These are phyloP conservation scores for Epinotia nisella DNA, from an alignment of 2,888 invertebrate species.

Conservation along the genomic window DNA sequence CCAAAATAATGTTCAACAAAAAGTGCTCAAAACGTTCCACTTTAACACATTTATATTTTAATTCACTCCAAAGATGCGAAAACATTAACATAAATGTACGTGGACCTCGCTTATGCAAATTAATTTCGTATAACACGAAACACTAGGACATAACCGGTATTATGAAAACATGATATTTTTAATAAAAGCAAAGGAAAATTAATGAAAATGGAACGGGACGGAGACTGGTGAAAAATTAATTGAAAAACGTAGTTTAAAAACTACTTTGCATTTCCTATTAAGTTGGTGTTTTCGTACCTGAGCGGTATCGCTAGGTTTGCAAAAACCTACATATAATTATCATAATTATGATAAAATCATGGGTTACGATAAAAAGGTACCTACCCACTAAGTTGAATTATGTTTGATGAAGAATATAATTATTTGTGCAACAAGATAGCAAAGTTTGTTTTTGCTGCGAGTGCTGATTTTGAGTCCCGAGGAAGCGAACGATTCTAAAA, in stretches of 20 bases:
- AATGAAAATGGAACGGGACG: slow-evolving; percentile 11
- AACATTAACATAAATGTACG: slow-evolving; percentile 23
- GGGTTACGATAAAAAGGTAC: too few species aligned
- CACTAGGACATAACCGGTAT: slow-evolving; percentile 17
- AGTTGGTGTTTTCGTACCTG: slow-evolving; percentile 1
- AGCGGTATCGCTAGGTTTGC: neutral
- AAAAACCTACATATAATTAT: too few species aligned
- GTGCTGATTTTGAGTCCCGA: too few species aligned
- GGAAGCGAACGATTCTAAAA: too few species aligned
- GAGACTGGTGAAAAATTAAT: slow-evolving; percentile 19
- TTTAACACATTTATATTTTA: slow-evolving; percentile 17
- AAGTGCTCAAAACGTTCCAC: neutral
- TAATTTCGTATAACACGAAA: slow-evolving; percentile 13
- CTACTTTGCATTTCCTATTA: slow-evolving; percentile 19
- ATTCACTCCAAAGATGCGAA: slow-evolving; percentile 5
- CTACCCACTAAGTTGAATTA: too few species aligned
- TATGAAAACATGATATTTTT: slow-evolving; percentile 26
- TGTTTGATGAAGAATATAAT: too few species aligned
- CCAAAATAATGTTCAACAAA: neutral
- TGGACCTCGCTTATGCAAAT: slow-evolving; percentile 20
- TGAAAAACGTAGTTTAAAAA: slow-evolving; percentile 22
- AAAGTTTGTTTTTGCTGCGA: too few species aligned
- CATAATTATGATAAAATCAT: too few species aligned
- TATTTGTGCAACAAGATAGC: too few species aligned
- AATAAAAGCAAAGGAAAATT: slow-evolving; percentile 27